Percentiles rank a stretch among this genome's conserved stretches.
Evolutionary conservation across 2,113 vertebrate species (phyloP).

Genomic region (Anolis sagrei): DNA sequence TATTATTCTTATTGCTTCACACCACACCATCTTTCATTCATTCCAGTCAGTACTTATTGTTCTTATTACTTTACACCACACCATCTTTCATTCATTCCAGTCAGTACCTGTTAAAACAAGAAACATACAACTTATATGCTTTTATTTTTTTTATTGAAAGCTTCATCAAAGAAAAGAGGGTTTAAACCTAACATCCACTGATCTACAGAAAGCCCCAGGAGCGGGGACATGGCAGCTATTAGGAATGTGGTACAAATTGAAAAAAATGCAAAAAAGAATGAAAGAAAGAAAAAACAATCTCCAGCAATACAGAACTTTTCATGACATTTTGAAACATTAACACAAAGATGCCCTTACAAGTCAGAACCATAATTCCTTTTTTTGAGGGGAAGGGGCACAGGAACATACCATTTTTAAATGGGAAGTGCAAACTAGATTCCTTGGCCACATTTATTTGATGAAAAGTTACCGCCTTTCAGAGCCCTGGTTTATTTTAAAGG

Average conservation of each 20-base stretch:
- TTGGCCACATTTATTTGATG: conserved; percentile 40
- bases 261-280: conserved; percentile 72
- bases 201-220: conserved; percentile 96
- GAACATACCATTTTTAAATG: conserved; percentile 76
- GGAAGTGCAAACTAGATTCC: conserved; percentile 61
- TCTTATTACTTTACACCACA: neutral
- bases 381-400: neutral
- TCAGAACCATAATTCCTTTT: conserved; percentile 77
- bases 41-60: neutral
- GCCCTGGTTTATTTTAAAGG: conserved; percentile 45
- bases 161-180: conserved; percentile 98
- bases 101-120: conserved; percentile 48
- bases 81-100: neutral
- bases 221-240: conserved; percentile 88
- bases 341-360: conserved; percentile 89
- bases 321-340: conserved; percentile 86
- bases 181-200: conserved; percentile 97
- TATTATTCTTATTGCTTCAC: too few relatives aligned
- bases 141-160: conserved; percentile 96
- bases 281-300: conserved; percentile 62
- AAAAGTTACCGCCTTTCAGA: conserved; percentile 62
- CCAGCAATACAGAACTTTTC: conserved; percentile 83
- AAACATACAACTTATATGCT: conserved; percentile 60
- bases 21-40: neutral
- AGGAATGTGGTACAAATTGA: conserved; percentile 89